Evolutionary conservation across 2,113 vertebrate genomes (phyloP).

Genomic region (Brachypteracias leptosomus): DNA sequence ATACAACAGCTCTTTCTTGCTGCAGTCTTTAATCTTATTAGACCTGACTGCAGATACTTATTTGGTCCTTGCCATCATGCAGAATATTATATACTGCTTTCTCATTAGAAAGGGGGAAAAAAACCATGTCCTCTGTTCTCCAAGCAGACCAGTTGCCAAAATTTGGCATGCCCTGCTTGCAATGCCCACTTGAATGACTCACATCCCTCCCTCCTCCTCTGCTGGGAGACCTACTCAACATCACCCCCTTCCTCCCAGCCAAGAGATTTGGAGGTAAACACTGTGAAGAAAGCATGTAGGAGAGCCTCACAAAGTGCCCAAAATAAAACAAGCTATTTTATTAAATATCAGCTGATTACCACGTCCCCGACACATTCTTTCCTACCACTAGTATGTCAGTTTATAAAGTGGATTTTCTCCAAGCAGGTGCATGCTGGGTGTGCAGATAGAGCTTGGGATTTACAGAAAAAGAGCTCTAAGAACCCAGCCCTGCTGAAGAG

Average conservation of each 20-base stretch:
- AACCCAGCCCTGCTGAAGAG: background rate
- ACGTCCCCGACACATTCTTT: background rate
- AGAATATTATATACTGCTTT: background rate
- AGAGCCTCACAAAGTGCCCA: background rate
- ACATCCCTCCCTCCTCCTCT: background rate
- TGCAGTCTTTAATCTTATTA: constrained; percentile 44
- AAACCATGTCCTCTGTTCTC: background rate
- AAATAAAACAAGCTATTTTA: background rate
- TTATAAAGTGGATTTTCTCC: rapidly evolving
- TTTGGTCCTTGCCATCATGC: background rate
- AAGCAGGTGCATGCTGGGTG: no score
- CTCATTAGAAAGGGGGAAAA: background rate
- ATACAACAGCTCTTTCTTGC: background rate
- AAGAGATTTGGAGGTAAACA: background rate
- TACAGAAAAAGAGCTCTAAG: background rate
- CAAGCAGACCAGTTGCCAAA: background rate
- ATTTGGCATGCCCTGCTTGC: background rate
- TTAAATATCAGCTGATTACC: background rate
- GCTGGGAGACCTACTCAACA: background rate
- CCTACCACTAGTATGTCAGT: rapidly evolving
- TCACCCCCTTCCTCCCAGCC: background rate
- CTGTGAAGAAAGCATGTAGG: rapidly evolving
- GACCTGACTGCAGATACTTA: background rate
- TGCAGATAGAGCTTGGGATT: background rate
- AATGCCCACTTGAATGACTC: background rate